Conservation (phyloP, 2,113 vertebrate species). For the Acinonyx jubatus region DNA sequence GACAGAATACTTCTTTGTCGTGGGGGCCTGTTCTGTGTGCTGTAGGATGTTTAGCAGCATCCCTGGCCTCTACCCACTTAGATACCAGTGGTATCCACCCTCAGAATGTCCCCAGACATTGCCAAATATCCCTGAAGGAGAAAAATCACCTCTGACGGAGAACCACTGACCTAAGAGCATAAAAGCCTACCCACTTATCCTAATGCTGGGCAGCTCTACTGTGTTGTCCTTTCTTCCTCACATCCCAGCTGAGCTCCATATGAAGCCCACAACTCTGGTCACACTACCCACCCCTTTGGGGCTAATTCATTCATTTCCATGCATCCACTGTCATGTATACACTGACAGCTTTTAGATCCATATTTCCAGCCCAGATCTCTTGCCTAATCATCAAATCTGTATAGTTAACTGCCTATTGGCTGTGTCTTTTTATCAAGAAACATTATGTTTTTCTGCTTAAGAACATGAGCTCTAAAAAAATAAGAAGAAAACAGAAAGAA, state of each 20-base stretch:
- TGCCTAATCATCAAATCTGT: background rate
- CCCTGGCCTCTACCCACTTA: background rate
- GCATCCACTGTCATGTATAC: background rate
- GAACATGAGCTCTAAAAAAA: background rate
- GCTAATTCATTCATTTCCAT: background rate
- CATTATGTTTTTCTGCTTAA: background rate
- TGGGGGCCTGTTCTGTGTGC: background rate
- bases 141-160: background rate
- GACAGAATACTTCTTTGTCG: background rate
- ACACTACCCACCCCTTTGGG: background rate
- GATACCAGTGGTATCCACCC: background rate
- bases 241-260: background rate
- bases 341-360: background rate
- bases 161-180: background rate
- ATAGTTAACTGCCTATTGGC: background rate
- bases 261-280: background rate
- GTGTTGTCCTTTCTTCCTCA: background rate
- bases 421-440: background rate
- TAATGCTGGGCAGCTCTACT: background rate
- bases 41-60: background rate
- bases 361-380: background rate
- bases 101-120: background rate
- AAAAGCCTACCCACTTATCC: background rate
- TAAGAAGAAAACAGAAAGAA: background rate
- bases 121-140: background rate